Evolutionary conservation across 2,888 invertebrate species (phyloP), one percentile per base, ranked within the genome.

Genomic region (Acrocyrtus sp.): DNA sequence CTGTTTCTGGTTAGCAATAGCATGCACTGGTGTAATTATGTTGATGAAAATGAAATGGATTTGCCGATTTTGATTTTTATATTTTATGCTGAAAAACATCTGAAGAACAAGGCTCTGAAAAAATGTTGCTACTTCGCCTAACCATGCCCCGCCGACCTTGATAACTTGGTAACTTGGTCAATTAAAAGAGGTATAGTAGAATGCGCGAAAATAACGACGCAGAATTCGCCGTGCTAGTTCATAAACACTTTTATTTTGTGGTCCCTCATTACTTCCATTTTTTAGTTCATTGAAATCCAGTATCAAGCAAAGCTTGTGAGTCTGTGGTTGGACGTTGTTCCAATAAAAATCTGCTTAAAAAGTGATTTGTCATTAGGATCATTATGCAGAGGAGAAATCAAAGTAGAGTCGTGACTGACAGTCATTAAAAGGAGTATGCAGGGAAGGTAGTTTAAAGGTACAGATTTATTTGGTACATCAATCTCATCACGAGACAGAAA

Each of bases 121-220:
- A n/a, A 34, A 8, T 34, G 12, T 34, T 8, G 12, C 34, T 34
- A 34, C 12, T 8, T 12, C 6, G 8, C n/a, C 41, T 41, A 41
- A 2, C 2, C 8, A 41, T 41, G 17, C 15, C 17, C 15, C 8
- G 41, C 48, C 29, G 63, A 27, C 65, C 65, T 65, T 66, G 66
- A 66, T 66, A 26, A 67, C 51, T 67, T 67, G 67, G 43, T n/a
- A n/a, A n/a, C n/a, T n/a, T n/a, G n/a, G n/a, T 50, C 51, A 58
- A 67, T 67, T 67, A 67, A 58, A 67, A 66, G 51, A 62, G 17
- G 17, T 17, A 6, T n/a, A 45, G 17, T 5, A 45, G 12, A 47
- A 12, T 17, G 19, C 2, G 10, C 10, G 3, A 17, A 17, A 21
- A 17, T 3, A 17, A 10, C 47, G 10, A 17, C 17, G 3, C 19